Evolutionary conservation across 2,113 vertebrate species (phyloP).

Genomic region (Pantherophis guttatus): DNA sequence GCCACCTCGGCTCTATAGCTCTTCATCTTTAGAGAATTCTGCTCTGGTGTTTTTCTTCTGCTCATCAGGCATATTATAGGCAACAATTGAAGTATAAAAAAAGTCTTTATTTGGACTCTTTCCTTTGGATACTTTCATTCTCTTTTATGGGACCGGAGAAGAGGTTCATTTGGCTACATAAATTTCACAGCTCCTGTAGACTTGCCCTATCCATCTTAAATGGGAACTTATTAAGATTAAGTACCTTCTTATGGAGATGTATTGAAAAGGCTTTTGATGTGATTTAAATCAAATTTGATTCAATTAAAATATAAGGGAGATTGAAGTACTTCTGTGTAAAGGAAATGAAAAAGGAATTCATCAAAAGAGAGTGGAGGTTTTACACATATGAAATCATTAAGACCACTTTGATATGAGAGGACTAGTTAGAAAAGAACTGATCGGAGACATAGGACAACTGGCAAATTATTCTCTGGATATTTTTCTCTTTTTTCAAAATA

Average conservation of each 20-base stretch:
- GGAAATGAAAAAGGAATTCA: constrained; percentile 44
- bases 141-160: constrained; percentile 56
- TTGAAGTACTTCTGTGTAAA: constrained; percentile 60
- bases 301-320: constrained; percentile 69
- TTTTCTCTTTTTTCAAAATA: background rate
- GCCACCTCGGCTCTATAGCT: background rate
- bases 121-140: constrained; percentile 43
- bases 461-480: constrained; percentile 23
- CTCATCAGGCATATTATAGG: constrained; percentile 60
- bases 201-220: constrained; percentile 65
- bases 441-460: constrained; percentile 38
- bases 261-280: constrained; percentile 69
- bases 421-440: background rate
- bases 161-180: constrained; percentile 69
- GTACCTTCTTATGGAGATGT: constrained; percentile 70
- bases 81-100: constrained; percentile 52
- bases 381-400: constrained; percentile 29
- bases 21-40: constrained; percentile 59
- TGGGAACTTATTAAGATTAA: constrained; percentile 74
- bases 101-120: constrained; percentile 57
- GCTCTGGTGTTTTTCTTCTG: constrained; percentile 49
- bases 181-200: constrained; percentile 62
- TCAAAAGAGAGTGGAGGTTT: constrained; percentile 29
- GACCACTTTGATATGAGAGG: constrained; percentile 21
- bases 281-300: constrained; percentile 74